Base-by-base conservation (phyloP, 2,113 vertebrate genomes). In the Limnothrissa miodon region DNA sequence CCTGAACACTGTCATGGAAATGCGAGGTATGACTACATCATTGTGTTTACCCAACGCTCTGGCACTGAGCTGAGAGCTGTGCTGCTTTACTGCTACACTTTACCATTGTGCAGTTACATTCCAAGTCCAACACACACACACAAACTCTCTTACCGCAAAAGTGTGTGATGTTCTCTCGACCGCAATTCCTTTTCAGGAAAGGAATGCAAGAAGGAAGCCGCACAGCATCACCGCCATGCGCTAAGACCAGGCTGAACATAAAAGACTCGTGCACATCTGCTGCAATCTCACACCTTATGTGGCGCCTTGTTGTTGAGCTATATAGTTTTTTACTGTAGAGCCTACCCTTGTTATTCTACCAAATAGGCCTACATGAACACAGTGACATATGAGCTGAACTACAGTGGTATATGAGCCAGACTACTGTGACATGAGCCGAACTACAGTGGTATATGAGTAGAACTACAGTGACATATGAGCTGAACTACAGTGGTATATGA, bases 101-200 rank as follows among this genome's bases (percentile, higher is more conserved):
- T 74, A 74, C 66, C 66, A 74, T 33, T 33, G 66, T 33, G 29
- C 66, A 74, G 66, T 36, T 74, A 74, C 66, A 74, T 74, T 74
- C 66, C 66, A 39, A 36, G 29, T 74, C 66, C 33, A 74, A 29
- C 59, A 66, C 59, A 33, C 59, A 59, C 56, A n/a, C 56, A 59
- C n/a, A 59, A 21, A 59, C 21, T 0, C 56, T n/a, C 56, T 5
- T 23, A 33, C 59, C 29, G 66, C 66, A 74, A 70, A 33, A 74
- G 66, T 74, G 66, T 36, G 66, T 36, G 66, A 74, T 74, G 66
- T 74, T 74, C 66, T 29, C 17, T 29, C 66, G 66, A 74, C 66
- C 33, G 3, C 33, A 33, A 74, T 39, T 74, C 66, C 66, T 36
- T 74, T 74, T 74, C 11, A 33, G 66, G 66, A 74, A 74, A 74